Percentiles rank a stretch among this genome's conserved stretches.
Conservation (phyloP, 2,888 invertebrate species). For the Athetis lepigone region DNA sequence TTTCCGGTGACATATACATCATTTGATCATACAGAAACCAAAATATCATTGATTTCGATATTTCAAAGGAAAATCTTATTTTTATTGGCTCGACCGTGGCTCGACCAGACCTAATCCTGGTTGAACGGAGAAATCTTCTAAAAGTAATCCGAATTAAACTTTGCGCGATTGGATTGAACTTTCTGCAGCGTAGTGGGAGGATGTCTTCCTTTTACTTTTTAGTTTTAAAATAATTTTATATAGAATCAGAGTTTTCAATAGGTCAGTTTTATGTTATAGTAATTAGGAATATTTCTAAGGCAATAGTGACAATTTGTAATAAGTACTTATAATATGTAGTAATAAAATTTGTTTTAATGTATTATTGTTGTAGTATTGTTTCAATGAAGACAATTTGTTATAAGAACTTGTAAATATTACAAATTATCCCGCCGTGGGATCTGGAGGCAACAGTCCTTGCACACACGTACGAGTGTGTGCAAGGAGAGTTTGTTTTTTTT, state of each 20-base stretch:
- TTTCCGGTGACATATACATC: not conserved
- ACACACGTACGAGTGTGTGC: too few species aligned
- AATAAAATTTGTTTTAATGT: too few species aligned
- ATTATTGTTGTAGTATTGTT: too few species aligned
- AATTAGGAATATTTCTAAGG: not conserved
- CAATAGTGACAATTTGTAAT: too few species aligned
- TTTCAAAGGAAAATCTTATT: conserved; percentile 1
- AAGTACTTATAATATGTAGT: too few species aligned
- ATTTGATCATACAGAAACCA: not conserved
- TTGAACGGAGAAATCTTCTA: conserved; percentile 30
- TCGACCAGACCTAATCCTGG: conserved; percentile 30
- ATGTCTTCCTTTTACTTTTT: not conserved
- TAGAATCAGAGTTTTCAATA: not conserved
- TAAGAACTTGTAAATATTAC: too few species aligned
- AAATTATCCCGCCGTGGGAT: too few species aligned
- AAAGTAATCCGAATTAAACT: conserved; percentile 46
- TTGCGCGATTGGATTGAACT: conserved; percentile 41
- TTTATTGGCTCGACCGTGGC: conserved; percentile 36
- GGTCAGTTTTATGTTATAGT: not conserved
- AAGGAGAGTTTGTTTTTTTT: too few species aligned
- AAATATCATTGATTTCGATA: conserved; percentile 5
- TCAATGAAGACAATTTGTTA: too few species aligned
- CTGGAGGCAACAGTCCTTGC: too few species aligned
- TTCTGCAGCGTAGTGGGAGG: conserved; percentile 9
- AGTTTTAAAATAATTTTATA: conserved; percentile 21